Conservation (phyloP, 2,888 invertebrate species). For the Nomada ferruginata region DNA sequence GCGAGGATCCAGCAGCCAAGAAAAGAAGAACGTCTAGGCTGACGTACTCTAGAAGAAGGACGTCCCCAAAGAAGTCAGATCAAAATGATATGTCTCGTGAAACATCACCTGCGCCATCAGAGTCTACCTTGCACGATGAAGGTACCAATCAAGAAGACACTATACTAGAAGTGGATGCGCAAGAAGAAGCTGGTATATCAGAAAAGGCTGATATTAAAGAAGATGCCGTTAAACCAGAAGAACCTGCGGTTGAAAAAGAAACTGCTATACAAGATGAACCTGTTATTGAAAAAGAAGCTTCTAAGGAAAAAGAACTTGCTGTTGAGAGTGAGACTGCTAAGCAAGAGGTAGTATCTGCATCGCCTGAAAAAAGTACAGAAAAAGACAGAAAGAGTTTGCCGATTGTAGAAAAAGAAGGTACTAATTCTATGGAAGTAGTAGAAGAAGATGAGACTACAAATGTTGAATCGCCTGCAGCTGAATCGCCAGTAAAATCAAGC, state of each 20-base stretch:
- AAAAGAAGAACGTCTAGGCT: slow-evolving; percentile 66
- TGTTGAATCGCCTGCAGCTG: not conserved
- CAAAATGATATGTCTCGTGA: slow-evolving; percentile 59
- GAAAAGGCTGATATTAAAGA: slow-evolving; percentile 17
- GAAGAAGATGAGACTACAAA: slow-evolving; percentile 23
- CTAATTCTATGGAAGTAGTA: not conserved
- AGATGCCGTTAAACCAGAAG: not conserved
- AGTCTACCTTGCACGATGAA: slow-evolving; percentile 40
- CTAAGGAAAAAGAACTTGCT: too few species aligned
- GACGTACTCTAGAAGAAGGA: slow-evolving; percentile 50
- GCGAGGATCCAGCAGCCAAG: slow-evolving; percentile 61
- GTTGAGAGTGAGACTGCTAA: too few species aligned
- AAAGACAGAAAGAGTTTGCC: slow-evolving; percentile 28
- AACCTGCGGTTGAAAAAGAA: not conserved
- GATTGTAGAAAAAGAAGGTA: slow-evolving; percentile 26
- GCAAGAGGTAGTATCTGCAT: slow-evolving; percentile 3
- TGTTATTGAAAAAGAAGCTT: too few species aligned
- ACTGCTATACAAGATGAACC: not conserved
- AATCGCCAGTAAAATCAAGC: slow-evolving; percentile 42
- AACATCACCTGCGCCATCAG: slow-evolving; percentile 49
- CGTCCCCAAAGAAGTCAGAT: slow-evolving; percentile 63
- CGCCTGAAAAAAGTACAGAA: slow-evolving; percentile 28
- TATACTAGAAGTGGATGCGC: not conserved
- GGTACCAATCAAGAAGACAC: slow-evolving; percentile 7
- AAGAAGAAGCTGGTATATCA: slow-evolving; percentile 13